Percentiles rank a stretch among this genome's conserved stretches.
These are phyloP conservation scores for Cisticola juncidis DNA, from an alignment of 2,113 vertebrate species.

Conservation along the genomic window DNA sequence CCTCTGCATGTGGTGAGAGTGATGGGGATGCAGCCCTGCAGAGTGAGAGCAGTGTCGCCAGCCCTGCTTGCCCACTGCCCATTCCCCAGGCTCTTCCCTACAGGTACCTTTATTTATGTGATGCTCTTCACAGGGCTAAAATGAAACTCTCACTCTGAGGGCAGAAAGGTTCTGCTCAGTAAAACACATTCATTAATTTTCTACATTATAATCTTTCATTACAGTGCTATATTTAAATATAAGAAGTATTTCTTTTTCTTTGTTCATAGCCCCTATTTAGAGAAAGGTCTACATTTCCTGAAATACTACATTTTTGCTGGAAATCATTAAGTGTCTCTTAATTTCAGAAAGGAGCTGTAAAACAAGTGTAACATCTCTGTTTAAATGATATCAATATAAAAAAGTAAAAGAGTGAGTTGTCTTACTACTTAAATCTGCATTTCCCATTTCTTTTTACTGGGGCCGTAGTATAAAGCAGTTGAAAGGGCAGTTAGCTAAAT, in stretches of 20 bases:
- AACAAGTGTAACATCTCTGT: neutral
- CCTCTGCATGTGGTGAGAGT: neutral
- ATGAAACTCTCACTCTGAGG: neutral
- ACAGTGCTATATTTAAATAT: neutral
- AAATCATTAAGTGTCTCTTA: neutral
- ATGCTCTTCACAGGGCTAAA: neutral
- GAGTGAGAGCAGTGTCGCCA: neutral
- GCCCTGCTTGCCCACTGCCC: neutral
- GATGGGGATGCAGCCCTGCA: neutral
- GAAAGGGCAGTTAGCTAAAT: neutral
- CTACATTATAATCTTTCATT: neutral
- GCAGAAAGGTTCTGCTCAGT: neutral
- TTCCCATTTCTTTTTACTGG: neutral
- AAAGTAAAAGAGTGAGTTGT: neutral
- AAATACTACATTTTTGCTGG: neutral
- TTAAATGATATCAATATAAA: neutral
- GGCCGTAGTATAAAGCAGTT: neutral
- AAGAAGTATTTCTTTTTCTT: neutral
- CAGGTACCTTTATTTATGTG: neutral
- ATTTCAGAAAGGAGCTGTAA: neutral
- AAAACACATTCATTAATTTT: constrained; percentile 3
- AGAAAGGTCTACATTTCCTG: neutral
- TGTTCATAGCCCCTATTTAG: neutral
- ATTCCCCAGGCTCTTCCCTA: neutral
- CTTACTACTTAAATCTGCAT: neutral